Conservation (phyloP, 2,113 vertebrate species). For the Enhydra lutris region DNA sequence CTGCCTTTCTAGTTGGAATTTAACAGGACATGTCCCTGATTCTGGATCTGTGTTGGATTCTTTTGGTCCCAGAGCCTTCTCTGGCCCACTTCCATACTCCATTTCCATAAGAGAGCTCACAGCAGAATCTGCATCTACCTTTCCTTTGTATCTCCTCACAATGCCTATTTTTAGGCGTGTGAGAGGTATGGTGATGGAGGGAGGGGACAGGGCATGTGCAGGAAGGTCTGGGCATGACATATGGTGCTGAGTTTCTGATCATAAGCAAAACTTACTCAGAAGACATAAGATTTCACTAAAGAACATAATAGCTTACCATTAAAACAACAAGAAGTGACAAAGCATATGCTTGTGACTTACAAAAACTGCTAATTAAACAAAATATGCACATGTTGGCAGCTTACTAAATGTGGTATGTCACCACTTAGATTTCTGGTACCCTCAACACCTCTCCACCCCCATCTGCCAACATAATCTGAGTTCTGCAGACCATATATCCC, state of each 20-base stretch:
- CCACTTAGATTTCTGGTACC: constrained; percentile 76
- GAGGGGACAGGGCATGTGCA: neutral
- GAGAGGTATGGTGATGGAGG: neutral
- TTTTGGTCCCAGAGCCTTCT: neutral
- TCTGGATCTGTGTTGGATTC: neutral
- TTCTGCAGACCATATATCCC: constrained; percentile 46
- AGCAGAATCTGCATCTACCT: neutral
- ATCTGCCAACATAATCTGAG: constrained; percentile 52
- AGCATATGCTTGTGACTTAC: constrained; percentile 81
- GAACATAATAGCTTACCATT: constrained; percentile 58
- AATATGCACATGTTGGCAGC: constrained; percentile 77
- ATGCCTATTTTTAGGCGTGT: neutral
- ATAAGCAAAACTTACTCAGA: constrained; percentile 29
- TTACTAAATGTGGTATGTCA: constrained; percentile 77
- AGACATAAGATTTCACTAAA: constrained; percentile 49
- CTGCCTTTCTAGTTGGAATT: neutral
- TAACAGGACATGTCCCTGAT: neutral
- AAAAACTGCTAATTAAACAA: constrained; percentile 81
- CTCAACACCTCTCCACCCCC: constrained; percentile 66
- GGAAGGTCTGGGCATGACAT: neutral
- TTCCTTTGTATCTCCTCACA: neutral
- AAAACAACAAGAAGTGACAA: constrained; percentile 78
- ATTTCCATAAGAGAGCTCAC: neutral
- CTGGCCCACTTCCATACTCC: neutral
- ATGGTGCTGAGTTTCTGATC: constrained; percentile 23